Percentiles rank a stretch among this genome's conserved stretches.
Conservation (phyloP, 2,113 vertebrate genomes). For the Sula dactylatra region DNA sequence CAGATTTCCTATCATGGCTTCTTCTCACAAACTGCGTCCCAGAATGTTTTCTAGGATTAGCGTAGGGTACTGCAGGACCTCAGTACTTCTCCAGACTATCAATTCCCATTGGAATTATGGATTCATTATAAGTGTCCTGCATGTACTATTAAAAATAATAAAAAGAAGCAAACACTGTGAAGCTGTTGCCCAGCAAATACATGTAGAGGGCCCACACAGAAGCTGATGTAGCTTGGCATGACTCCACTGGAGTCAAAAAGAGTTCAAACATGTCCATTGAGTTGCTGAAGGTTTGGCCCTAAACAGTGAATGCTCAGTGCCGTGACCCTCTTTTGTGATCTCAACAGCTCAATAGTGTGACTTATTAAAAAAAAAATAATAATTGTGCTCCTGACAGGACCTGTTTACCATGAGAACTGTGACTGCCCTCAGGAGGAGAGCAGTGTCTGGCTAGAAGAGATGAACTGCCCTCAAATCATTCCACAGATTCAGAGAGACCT, state of each 20-base stretch:
- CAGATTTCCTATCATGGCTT: background rate
- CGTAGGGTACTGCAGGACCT: background rate
- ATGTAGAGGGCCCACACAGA: background rate
- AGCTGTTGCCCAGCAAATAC: background rate
- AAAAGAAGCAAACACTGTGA: background rate
- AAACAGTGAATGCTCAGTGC: background rate
- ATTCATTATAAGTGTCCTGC: background rate
- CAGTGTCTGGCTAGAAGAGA: slow-evolving; percentile 81
- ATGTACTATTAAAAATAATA: background rate
- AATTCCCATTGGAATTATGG: background rate
- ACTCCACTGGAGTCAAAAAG: background rate
- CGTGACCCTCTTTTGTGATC: background rate
- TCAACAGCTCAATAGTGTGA: background rate
- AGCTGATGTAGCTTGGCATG: background rate
- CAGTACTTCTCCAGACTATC: background rate
- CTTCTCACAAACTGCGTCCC: background rate
- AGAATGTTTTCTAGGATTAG: background rate
- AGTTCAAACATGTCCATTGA: fast-evolving
- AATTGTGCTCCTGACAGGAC: slow-evolving; percentile 73
- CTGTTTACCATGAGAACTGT: slow-evolving; percentile 92
- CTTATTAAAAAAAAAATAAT: background rate
- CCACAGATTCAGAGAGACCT: slow-evolving; percentile 90
- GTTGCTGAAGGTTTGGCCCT: background rate
- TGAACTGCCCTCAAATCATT: slow-evolving; percentile 86
- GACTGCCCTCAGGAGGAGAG: slow-evolving; percentile 85